Evolutionary conservation across 2,888 invertebrate genomes (phyloP), one percentile per base, ranked within the genome.

Genomic region (Cheilosia impressa): DNA sequence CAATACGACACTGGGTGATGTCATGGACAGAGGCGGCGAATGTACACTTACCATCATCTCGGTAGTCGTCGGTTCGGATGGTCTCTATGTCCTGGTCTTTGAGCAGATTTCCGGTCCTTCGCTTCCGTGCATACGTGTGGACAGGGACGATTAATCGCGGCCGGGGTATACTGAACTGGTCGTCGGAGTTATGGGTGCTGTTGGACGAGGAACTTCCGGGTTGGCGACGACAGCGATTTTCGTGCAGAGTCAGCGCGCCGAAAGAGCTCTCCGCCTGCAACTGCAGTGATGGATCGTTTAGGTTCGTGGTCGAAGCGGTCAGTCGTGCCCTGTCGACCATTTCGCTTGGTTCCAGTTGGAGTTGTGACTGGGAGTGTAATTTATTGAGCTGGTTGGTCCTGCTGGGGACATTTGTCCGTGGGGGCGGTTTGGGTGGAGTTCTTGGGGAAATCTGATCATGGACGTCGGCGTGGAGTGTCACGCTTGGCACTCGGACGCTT

Each of bases 71-170:
- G 19, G 72, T 62, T 41, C 69, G 87, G 50, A 89, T 87, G 13
- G 85, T 87, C 78, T 89, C 89, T 27, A 88, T 85, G 62, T 89
- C 89, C 84, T 91, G 90, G 75, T 92, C 92, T 85, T 89, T 90
- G 43, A 92, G 89, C n/a, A 95, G 93, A 92, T 97, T 97, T 10
- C 97, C 97, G 50, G 97, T 97, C 88, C 96, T 93, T 85, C 97
- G 93, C 90, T 96, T 95, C 87, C 96, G 94, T 73, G 96, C 97
- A 90, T 97, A 97, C 31, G 97, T 97, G 93, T 97, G 97, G 84
- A 97, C 96, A 71, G 97, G 97, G 88, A 97, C 97, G 90, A 97
- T 96, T 88, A 97, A 93, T 90, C 97, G 95, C 41, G 97, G 97
- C 89, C 97, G 93, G 4, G 97, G 97, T 91, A 97, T 97, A 87